phyloP scores from a whole-genome alignment of 2,888 invertebrate species.

The Zaprionus lineosus region DNA sequence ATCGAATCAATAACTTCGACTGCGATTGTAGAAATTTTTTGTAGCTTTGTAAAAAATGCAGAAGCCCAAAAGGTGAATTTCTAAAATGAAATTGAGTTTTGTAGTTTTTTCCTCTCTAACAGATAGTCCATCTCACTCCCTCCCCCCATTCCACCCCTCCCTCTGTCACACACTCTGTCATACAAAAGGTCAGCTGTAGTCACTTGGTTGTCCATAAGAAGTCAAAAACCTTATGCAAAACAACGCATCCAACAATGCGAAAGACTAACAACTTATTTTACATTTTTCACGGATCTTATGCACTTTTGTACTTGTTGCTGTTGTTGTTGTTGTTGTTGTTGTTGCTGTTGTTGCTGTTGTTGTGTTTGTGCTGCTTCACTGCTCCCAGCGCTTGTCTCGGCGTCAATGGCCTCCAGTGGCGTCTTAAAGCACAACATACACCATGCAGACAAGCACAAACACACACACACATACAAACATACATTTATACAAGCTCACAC shows the following conservation, averaged over 20 bases:
- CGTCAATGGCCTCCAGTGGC: slow-evolving; percentile 69
- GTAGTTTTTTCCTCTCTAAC: too few relatives aligned
- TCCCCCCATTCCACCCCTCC: too few relatives aligned
- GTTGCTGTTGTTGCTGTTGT: slow-evolving; percentile 13
- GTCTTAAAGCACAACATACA: slow-evolving; percentile 24
- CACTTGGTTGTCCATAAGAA: slow-evolving; percentile 19
- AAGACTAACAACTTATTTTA: slow-evolving; percentile 26
- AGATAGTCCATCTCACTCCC: too few relatives aligned
- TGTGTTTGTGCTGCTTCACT: slow-evolving; percentile 59
- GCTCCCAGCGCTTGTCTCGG: slow-evolving; percentile 40
- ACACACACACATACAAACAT: slow-evolving; percentile 14
- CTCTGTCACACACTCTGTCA: too few relatives aligned
- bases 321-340: background rate
- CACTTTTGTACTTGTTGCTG: slow-evolving; percentile 1
- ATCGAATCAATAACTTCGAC: slow-evolving; percentile 30
- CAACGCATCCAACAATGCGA: slow-evolving; percentile 57
- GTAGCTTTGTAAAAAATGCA: slow-evolving; percentile 5
- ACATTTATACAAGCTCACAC: background rate
- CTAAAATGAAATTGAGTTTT: too few relatives aligned
- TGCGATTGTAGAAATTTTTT: background rate
- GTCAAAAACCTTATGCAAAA: slow-evolving; percentile 51
- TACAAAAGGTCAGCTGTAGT: slow-evolving; percentile 26
- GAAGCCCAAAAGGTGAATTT: too few relatives aligned
- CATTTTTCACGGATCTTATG: slow-evolving; percentile 43
- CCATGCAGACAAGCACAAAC: slow-evolving; percentile 17